These are phyloP conservation scores for Palaemon carinicauda DNA, from an alignment of 1,140 invertebrate genomes.

Conservation along the genomic window DNA sequence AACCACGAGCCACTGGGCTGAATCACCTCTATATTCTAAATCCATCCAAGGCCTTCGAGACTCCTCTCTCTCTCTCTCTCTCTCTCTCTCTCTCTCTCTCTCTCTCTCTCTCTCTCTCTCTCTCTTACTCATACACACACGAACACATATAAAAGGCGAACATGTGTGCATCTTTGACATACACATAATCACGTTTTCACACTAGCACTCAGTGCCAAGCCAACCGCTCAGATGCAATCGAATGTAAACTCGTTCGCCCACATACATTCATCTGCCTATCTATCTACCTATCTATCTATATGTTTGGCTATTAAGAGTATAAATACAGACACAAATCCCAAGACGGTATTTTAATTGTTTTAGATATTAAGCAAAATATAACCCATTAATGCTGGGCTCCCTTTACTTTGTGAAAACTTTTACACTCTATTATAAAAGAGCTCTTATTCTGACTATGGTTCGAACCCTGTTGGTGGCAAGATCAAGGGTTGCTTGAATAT, in stretches of 20 bases:
- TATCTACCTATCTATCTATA: neutral
- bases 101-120: slow-evolving; percentile 7
- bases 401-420: too few relatives aligned
- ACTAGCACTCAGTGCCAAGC: neutral
- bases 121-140: neutral
- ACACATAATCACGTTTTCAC: neutral
- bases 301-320: too few relatives aligned
- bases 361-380: too few relatives aligned
- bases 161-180: too few relatives aligned
- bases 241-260: too few relatives aligned
- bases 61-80: neutral
- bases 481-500: too few relatives aligned
- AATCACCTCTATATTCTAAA: neutral
- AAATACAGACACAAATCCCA: too few relatives aligned
- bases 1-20: neutral
- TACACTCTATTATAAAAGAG: too few relatives aligned
- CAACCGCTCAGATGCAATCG: neutral
- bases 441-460: too few relatives aligned
- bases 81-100: slow-evolving; percentile 7
- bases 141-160: neutral
- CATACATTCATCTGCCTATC: neutral
- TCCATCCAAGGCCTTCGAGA: neutral
- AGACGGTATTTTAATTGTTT: too few relatives aligned
- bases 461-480: too few relatives aligned
- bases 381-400: too few relatives aligned